These are phyloP conservation scores for Oncorhynchus gorbuscha DNA, from an alignment of 2,113 vertebrate species.

Conservation along the genomic window DNA sequence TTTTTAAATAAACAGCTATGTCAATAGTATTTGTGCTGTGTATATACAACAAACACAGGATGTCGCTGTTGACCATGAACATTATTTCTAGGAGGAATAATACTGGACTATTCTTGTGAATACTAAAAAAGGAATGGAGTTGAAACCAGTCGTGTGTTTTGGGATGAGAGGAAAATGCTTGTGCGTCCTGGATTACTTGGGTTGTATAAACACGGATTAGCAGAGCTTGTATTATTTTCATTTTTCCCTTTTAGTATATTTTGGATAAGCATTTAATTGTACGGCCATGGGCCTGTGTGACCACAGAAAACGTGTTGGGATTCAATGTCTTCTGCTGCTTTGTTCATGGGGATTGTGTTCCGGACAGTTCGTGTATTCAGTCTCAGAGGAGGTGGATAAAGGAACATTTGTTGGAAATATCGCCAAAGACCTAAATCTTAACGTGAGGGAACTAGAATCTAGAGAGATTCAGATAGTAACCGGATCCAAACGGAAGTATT, in stretches of 20 bases:
- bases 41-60: too few species aligned
- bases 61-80: too few species aligned
- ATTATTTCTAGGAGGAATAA: too few species aligned
- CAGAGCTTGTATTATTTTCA: too few species aligned
- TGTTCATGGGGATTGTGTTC: conserved; percentile 7
- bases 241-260: background rate
- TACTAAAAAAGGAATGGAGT: too few species aligned
- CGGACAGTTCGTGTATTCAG: conserved; percentile 42
- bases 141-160: too few species aligned
- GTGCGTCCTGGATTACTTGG: too few species aligned
- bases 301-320: background rate
- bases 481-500: conserved; percentile 42
- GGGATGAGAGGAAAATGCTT: too few species aligned
- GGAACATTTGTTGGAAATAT: conserved; percentile 44
- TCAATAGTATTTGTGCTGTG: too few species aligned
- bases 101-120: too few species aligned
- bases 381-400: conserved; percentile 36
- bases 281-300: background rate
- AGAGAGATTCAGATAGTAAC: conserved; percentile 36
- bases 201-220: too few species aligned
- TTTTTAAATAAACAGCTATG: too few species aligned
- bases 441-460: conserved; percentile 38
- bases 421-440: conserved; percentile 47
- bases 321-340: background rate
- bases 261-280: background rate